A percentile compares a stretch with the other conserved stretches of the same genome.
phyloP scores from a whole-genome alignment of 2,113 vertebrate genomes.

The Arizona elegans region DNA sequence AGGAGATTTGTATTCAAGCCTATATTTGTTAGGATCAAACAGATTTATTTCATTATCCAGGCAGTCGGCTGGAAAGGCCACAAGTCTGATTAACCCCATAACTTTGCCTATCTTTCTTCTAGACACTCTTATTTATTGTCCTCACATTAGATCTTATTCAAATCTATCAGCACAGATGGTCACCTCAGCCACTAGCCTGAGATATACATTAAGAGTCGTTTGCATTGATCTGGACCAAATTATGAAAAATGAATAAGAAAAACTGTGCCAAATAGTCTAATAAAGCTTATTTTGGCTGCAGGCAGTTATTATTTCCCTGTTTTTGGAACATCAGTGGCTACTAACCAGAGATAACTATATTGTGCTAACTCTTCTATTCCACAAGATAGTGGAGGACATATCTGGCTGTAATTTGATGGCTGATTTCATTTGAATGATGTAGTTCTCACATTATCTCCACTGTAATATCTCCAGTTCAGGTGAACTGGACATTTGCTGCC shows the following conservation, averaged over 20 bases:
- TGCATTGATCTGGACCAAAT: background rate
- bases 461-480: background rate
- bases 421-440: background rate
- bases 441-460: background rate
- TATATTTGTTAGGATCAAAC: constrained; percentile 27
- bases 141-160: constrained; percentile 16
- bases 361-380: background rate
- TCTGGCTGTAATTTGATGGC: background rate
- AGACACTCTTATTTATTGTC: constrained; percentile 12
- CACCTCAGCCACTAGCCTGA: background rate
- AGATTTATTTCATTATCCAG: constrained; percentile 33
- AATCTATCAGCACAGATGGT: background rate
- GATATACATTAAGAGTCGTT: background rate
- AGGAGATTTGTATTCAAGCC: constrained; percentile 11
- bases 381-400: background rate
- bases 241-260: constrained; percentile 13
- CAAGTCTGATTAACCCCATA: constrained; percentile 22
- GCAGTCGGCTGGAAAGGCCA: constrained; percentile 17
- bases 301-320: background rate
- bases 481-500: background rate
- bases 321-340: background rate
- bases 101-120: constrained; percentile 12
- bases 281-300: background rate
- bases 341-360: too few species aligned
- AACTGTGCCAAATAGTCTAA: background rate